Percentiles rank a stretch among this genome's conserved stretches.
phyloP scores from a whole-genome alignment of 1,140 invertebrate genomes.

The Zaprionus capensis region DNA sequence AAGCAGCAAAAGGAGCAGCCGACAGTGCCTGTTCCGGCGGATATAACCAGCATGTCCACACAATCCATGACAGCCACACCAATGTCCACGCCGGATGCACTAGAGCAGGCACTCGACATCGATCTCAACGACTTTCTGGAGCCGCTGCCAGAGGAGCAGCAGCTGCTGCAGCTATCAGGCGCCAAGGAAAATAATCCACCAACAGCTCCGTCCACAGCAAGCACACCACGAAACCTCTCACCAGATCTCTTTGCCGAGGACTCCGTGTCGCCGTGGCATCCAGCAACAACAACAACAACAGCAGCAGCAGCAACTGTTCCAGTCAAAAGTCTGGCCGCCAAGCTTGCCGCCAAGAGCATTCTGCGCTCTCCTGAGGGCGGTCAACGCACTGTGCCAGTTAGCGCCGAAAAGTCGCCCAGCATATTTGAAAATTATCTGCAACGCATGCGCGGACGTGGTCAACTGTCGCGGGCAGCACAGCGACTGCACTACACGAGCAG shows the following conservation, averaged over 20 bases:
- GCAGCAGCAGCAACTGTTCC: not conserved
- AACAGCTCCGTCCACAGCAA: not conserved
- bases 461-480: conserved; percentile 51
- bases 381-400: not conserved
- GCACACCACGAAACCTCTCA: conserved; percentile 38
- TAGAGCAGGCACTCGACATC: conserved; percentile 54
- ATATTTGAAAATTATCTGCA: conserved; percentile 73
- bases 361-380: conserved; percentile 34
- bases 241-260: conserved; percentile 66
- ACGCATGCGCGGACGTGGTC: conserved; percentile 58
- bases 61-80: not conserved
- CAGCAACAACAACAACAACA: conserved; percentile 13
- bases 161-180: conserved; percentile 29
- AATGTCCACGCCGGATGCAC: conserved; percentile 25
- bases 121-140: conserved; percentile 72
- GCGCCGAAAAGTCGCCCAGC: conserved; percentile 63
- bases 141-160: conserved; percentile 67
- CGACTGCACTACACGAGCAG: conserved; percentile 46
- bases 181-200: not conserved
- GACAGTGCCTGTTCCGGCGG: not conserved
- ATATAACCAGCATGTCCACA: not conserved
- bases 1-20: not conserved
- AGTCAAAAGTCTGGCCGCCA: conserved; percentile 53
- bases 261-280: conserved; percentile 56
- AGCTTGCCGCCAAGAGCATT: conserved; percentile 52